phyloP scores from a whole-genome alignment of 2,888 invertebrate species.

The Torymus aiolomorphi region DNA sequence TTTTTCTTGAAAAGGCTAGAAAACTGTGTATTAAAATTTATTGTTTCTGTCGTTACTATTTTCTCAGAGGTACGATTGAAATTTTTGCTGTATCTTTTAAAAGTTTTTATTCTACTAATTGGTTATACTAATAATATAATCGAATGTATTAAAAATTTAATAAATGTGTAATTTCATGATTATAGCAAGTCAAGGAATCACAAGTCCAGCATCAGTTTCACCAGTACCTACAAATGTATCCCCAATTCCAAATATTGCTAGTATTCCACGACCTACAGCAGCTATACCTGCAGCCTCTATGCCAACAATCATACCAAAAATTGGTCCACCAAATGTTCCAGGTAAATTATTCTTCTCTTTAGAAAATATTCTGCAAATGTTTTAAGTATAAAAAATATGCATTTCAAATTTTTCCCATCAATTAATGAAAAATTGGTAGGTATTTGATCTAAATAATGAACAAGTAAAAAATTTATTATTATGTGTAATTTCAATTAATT shows the following conservation, averaged over 20 bases:
- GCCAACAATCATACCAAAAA: slow-evolving; percentile 65
- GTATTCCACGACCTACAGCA: slow-evolving; percentile 51
- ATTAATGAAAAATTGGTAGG: too few relatives aligned
- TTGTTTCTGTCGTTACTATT: slow-evolving; percentile 16
- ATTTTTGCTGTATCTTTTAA: background rate
- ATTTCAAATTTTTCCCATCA: too few relatives aligned
- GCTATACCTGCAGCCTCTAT: slow-evolving; percentile 25
- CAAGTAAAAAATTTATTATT: too few relatives aligned
- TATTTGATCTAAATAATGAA: too few relatives aligned
- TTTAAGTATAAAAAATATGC: too few relatives aligned
- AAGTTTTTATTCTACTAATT: background rate
- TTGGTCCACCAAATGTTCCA: slow-evolving; percentile 58
- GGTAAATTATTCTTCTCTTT: slow-evolving; percentile 39
- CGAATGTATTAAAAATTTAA: slow-evolving; percentile 5
- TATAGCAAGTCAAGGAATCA: slow-evolving; percentile 29
- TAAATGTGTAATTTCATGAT: background rate
- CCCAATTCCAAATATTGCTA: slow-evolving; percentile 39
- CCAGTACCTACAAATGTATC: slow-evolving; percentile 35
- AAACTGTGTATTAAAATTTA: too few relatives aligned
- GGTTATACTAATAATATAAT: too few relatives aligned
- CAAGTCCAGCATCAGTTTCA: slow-evolving; percentile 44
- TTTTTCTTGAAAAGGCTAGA: background rate
- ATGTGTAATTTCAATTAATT: too few relatives aligned
- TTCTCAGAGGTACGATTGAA: slow-evolving; percentile 21
- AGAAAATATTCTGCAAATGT: too few relatives aligned